Conservation (phyloP, 1,140 invertebrate species). For the Maniola jurtina region DNA sequence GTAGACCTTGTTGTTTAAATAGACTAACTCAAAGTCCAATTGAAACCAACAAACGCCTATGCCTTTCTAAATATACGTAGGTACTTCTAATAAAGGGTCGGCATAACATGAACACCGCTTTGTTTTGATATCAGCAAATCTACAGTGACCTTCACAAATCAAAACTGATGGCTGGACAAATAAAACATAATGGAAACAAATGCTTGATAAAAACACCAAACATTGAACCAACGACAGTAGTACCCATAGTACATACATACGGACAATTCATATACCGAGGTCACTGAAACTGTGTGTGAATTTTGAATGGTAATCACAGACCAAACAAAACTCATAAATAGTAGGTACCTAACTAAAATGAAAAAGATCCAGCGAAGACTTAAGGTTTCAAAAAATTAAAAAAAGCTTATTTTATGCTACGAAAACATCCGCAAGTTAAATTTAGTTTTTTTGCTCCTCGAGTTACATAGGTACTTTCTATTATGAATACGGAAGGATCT, state of each 20-base stretch:
- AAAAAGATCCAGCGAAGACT: no score
- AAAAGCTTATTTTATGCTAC: no score
- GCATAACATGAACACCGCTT: neutral
- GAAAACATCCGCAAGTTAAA: neutral
- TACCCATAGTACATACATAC: neutral
- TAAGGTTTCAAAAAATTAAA: no score
- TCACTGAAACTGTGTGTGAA: constrained; percentile 26
- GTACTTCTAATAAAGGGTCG: neutral
- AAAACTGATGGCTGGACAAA: constrained; percentile 22
- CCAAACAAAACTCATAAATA: neutral
- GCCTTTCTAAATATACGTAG: constrained; percentile 1
- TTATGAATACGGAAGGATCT: no score
- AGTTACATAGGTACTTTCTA: no score
- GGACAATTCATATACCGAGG: constrained; percentile 22
- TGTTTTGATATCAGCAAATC: constrained; percentile 16
- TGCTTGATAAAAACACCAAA: constrained; percentile 25
- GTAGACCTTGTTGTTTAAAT: neutral
- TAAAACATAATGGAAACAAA: constrained; percentile 27
- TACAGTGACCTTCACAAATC: constrained; percentile 22
- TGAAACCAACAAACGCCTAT: neutral
- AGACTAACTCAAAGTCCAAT: neutral
- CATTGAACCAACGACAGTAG: constrained; percentile 29
- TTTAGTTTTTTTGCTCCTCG: no score
- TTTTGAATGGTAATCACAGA: constrained; percentile 6
- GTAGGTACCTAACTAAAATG: neutral